Evolutionary conservation across 2,888 invertebrate genomes (phyloP), one percentile per base, ranked within the genome.

Genomic region (Pyrrhosoma nymphula): DNA sequence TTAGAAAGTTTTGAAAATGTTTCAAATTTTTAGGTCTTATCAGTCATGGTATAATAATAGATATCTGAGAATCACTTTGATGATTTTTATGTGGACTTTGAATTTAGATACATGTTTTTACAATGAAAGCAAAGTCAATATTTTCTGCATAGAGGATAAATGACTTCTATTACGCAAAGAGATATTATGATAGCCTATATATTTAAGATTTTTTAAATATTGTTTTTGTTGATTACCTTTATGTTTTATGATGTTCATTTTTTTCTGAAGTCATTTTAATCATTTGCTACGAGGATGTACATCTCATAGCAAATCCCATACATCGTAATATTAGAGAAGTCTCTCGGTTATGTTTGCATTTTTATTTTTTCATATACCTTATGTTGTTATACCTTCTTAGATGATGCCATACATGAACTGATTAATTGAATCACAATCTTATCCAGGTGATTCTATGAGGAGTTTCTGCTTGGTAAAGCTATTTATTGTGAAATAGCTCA

Each of bases 331-430:
- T 82, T 82, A 82, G 82, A 82, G 35, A 35, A 82, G 82, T 82
- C 30, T 69, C 69, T 82, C 35, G 82, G 82, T 82, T 35, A 75
- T 47, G n/a, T 47, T 56, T 39, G 75, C 23, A 20, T 89, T 91
- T 69, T 39, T 39, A 91, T 91, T 69, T 23, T 82, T 30, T 82
- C 26, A 69, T 20, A 91, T 39, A 14, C 69, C 56, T 47, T 93
- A n/a, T 93, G 30, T 75, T 93, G 18, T n/a, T 69, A 75, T 26
- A 63, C 69, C 63, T 35, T 60, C 93, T 47, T 75, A 60, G 93
- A 93, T 93, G 93, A 93, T 93, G 93, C 93, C 93, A 93, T 93
- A 93, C 93, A 93, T 93, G 93, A 63, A 55, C 26, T 14, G 47
- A 39, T 75, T 39, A 69, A 39, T 8, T 20, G 93, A 63, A 63